Evolutionary conservation across 30 jellyfish, hydroid and myxozoan genomes (phyloP).

Genomic region (Cassiopea xamachana): DNA sequence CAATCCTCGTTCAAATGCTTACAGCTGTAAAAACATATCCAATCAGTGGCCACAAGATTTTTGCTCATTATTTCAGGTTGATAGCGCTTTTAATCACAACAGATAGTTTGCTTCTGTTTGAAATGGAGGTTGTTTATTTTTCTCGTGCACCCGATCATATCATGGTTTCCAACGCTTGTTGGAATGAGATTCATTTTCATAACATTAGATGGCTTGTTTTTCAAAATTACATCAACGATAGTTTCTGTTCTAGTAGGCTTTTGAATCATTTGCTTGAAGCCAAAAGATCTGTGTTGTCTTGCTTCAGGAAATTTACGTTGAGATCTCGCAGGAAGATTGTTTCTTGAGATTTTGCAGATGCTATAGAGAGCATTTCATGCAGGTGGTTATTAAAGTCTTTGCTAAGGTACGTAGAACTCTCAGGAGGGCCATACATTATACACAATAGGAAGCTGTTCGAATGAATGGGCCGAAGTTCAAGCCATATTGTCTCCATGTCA

Average conservation of each 20-base stretch:
- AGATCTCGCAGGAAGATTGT: slow-evolving; percentile 77
- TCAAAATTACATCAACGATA: slow-evolving; percentile 64
- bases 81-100: slow-evolving; percentile 13
- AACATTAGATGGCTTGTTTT: slow-evolving; percentile 10
- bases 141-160: slow-evolving; percentile 50
- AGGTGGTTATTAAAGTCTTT: slow-evolving; percentile 64
- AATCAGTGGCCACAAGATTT: slow-evolving; percentile 11
- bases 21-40: neutral
- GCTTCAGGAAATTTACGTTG: slow-evolving; percentile 63
- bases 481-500: slow-evolving; percentile 58
- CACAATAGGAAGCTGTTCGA: slow-evolving; percentile 69
- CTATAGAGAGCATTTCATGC: slow-evolving; percentile 43
- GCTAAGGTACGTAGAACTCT: slow-evolving; percentile 62
- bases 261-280: slow-evolving; percentile 56
- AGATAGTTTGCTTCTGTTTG: slow-evolving; percentile 32
- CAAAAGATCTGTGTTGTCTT: slow-evolving; percentile 68
- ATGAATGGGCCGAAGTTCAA: slow-evolving; percentile 62
- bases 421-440: slow-evolving; percentile 71
- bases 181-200: slow-evolving; percentile 17
- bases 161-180: slow-evolving; percentile 35
- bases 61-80: neutral
- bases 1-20: slow-evolving; percentile 30
- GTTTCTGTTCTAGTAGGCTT: slow-evolving; percentile 72
- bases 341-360: slow-evolving; percentile 50
- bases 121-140: neutral